phyloP scores from a whole-genome alignment of 2,888 invertebrate species.

The Nemurella pictetii region DNA sequence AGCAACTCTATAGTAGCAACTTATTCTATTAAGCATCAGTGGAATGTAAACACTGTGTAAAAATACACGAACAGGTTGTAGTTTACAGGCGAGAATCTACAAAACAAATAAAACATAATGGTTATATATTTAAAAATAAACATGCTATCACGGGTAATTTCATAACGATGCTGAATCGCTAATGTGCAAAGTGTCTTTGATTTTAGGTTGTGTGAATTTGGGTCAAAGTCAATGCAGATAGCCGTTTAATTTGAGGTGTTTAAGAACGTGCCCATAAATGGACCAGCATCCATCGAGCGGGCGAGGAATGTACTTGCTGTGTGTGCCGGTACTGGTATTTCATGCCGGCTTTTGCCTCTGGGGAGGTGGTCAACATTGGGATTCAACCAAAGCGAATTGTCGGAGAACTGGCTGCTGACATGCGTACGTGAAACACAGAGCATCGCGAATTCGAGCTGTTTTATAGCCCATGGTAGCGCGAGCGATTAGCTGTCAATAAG shows the following conservation, averaged over 20 bases:
- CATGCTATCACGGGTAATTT: not conserved
- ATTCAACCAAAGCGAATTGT: not conserved
- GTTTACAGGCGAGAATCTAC: not conserved
- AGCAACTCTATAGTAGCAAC: not conserved
- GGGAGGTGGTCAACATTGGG: not conserved
- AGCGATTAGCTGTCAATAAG: no score
- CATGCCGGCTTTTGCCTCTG: not conserved
- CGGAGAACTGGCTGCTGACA: no score
- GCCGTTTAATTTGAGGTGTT: slow-evolving; percentile 15
- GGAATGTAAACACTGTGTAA: slow-evolving; percentile 1
- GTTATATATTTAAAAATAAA: not conserved
- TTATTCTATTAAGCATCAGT: not conserved
- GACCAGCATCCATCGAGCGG: not conserved
- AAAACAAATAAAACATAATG: not conserved
- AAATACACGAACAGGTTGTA: not conserved
- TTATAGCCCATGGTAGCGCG: no score
- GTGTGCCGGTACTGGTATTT: not conserved
- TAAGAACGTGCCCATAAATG: slow-evolving; percentile 26
- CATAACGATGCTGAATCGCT: not conserved
- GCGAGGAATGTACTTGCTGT: not conserved
- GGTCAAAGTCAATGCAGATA: slow-evolving; percentile 22
- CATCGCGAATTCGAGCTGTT: no score
- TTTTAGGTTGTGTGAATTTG: not conserved
- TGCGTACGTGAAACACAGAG: no score
- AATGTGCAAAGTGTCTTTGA: not conserved